Evolutionary conservation across 37 sponge, comb jelly and placozoan genomes (phyloP).

Genomic region (Spongilla lacustris): DNA sequence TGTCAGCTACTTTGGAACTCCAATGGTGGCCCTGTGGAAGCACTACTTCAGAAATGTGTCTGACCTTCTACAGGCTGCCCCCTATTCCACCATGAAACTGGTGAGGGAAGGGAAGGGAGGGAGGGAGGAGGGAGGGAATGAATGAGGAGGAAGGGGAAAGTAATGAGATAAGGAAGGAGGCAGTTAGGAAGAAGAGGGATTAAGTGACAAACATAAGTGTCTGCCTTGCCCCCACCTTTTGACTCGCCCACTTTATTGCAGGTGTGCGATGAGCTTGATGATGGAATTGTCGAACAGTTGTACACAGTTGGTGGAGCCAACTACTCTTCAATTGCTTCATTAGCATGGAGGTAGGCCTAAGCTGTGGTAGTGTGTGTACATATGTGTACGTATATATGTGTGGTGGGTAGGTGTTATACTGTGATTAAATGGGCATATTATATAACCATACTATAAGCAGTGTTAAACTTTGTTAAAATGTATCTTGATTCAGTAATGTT

Average conservation of each 20-base stretch:
- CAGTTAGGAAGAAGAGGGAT: neutral
- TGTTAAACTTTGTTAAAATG: no score
- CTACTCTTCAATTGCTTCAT: conserved; percentile 65
- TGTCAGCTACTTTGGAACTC: neutral
- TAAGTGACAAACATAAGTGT: no score
- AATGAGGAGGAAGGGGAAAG: neutral
- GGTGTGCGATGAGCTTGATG: conserved; percentile 35
- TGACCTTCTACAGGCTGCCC: neutral
- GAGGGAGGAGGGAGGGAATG: neutral
- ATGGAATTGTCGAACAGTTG: conserved; percentile 3
- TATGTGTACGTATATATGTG: neutral
- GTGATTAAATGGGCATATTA: neutral
- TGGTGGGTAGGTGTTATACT: neutral
- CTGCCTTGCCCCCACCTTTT: no score
- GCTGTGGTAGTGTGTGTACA: neutral
- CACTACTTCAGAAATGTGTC: neutral
- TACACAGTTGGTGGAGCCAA: conserved; percentile 58
- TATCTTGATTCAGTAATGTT: no score
- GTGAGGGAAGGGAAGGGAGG: neutral
- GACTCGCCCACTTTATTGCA: no score
- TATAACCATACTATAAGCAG: no score
- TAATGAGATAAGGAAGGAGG: neutral
- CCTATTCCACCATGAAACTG: neutral
- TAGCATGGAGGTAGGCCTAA: neutral
- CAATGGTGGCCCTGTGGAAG: neutral